Evolutionary conservation across 2,797 vertebrate genomes (phyloP).

Genomic region (Eremophila alpestris): DNA sequence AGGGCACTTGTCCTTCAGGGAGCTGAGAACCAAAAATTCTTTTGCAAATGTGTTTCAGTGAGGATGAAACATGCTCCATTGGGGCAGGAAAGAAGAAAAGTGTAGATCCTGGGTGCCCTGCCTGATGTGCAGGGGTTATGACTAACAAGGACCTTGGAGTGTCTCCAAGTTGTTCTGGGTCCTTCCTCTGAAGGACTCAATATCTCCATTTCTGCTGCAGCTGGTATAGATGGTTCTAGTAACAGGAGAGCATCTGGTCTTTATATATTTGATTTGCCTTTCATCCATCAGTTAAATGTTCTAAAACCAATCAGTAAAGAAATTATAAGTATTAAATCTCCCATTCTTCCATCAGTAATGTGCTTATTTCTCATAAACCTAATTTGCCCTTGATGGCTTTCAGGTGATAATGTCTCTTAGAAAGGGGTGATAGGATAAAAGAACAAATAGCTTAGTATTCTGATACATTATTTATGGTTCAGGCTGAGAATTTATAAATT

Average conservation of each 20-base stretch:
- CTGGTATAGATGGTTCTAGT: not conserved
- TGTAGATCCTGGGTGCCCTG: not conserved
- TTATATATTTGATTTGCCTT: not conserved
- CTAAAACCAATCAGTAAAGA: constrained; percentile 29
- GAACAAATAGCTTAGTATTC: constrained; percentile 4
- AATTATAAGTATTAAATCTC: constrained; percentile 37
- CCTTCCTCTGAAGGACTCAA: not conserved
- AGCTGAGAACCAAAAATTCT: not conserved
- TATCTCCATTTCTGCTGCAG: not conserved
- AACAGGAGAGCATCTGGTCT: constrained; percentile 23
- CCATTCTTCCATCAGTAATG: not conserved
- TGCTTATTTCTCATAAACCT: constrained; percentile 54
- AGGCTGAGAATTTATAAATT: not conserved
- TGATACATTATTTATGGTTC: constrained; percentile 8
- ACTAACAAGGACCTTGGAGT: not conserved
- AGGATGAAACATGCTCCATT: accelerated
- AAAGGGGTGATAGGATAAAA: not conserved
- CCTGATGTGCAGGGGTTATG: not conserved
- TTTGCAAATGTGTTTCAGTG: not conserved
- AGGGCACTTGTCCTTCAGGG: not conserved
- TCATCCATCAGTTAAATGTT: constrained; percentile 47
- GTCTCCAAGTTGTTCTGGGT: not conserved
- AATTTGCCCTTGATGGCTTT: constrained; percentile 30
- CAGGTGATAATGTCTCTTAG: not conserved
- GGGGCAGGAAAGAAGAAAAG: not conserved